Base-by-base conservation (phyloP, 1,140 invertebrate species). In the Onthophagus taurus region DNA sequence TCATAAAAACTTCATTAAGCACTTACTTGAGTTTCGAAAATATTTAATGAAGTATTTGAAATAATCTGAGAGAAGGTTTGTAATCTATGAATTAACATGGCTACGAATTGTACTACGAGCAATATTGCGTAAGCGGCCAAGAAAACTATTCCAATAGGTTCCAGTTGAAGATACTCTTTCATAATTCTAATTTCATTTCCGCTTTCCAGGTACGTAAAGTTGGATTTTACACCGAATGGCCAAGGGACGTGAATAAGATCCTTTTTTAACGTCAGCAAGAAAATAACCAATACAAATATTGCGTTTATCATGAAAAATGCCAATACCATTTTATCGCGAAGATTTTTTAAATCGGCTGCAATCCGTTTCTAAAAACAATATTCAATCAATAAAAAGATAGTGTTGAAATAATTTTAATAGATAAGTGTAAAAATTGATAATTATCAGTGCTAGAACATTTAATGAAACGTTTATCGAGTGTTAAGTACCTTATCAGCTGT, bases 261-360 rank as follows among this genome's bases (percentile, higher is more conserved):
- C 61, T 84, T 84, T 50, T 86, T 77, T 31, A 85, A 60, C 65
- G 89, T 86, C 48, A 91, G 72, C 29, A 89, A 66, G 48, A 89
- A 82, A 0, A 89, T 75, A 31, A 85, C 75, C 13, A 89, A 65
- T 16, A 90, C 82, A 63, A 89, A 92, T 2, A 91, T 67, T 5
- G 80, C 75, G 61, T 92, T 92, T 2, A 89, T 65, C 79, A 89
- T 89, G 35, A 85, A 80, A 61, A 89, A 90, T 30, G 80, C 80
- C 53, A 87, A 82, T 1, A 83, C 73, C 43, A 75, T 72, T 52
- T 81, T 78, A 58, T 89, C 80, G 9, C 85, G 69, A 12, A 88
- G 63, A 21, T 77, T 71, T 39, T 72, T 75, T 19, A 89, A 63
- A 16, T 77, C 76, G 30, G 70, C 61, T 1, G 66, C 65, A 47